Evolutionary conservation across 2,797 vertebrate species (phyloP), one percentile per base, ranked within the genome.

Genomic region (Chrosomus eos): DNA sequence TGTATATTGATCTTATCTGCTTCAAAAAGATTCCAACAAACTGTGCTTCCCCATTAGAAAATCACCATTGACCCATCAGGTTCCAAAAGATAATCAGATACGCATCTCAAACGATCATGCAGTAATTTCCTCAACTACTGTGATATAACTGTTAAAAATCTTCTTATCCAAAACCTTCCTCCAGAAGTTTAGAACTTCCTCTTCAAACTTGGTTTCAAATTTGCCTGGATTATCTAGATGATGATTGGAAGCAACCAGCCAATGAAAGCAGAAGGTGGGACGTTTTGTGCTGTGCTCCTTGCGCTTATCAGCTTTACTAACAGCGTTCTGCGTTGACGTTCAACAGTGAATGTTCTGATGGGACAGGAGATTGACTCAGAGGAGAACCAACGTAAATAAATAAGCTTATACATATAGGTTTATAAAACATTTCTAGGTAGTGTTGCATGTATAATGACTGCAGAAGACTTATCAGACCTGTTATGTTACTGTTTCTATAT

Each of bases 401-500:
- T 4, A 13, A 23, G 23, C 43, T 83, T 75, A 28, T 33, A 31
- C 26, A 48, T 33, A 11, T n/a, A 19, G 23, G 18, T 28, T 43
- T 58, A 26, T 28, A 1, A 72, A 82, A 36, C 55, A 33, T 82
- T 82, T 82, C 55, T n/a, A 60, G 26, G 80, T 62, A 16, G 4
- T 62, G 70, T 60, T 60, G 7, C 26, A 60, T 60, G 18, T 23
- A 3, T 26, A 18, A 4, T 48, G n/a, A 9, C 62, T 13, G 5
- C 19, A 23, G 38, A 28, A 64, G n/a, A 31, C 9, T n/a, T 72
- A 28, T 48, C 26, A 48, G 1, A 74, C 28, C 28, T 19, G 40
- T 31, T 48, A 33, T 21, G 28, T 13, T 18, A 21, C 3, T 16
- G 31, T 75, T 36, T 55, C 19, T 28, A 74, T 10, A n/a, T 58